Evolutionary conservation across 2,113 vertebrate species (phyloP), one percentile per base, ranked within the genome.

Genomic region (Thermophis baileyi): DNA sequence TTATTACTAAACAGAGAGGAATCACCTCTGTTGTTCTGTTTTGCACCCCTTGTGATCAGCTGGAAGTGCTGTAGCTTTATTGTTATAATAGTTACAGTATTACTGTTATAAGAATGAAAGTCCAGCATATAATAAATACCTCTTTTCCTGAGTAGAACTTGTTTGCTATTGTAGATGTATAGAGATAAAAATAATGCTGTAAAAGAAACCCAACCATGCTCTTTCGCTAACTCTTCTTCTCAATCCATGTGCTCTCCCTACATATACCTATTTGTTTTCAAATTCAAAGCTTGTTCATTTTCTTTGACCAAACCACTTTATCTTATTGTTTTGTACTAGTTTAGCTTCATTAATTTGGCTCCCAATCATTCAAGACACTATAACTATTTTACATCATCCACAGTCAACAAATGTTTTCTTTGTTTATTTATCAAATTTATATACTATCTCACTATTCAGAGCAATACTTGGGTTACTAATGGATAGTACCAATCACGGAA

Each of bases 21-120:
- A n/a, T n/a, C 1, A 14, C 0, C 1, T 69, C 30, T 69, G 11
- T 0, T 6, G 0, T n/a, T n/a, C 4, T 14, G 10, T 69, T 63
- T 63, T 63, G 4, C 3, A 60, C 25, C 3, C 57, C 8, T 60
- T 4, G 0, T 54, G 18, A n/a, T 63, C 27, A n/a, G 4, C 11
- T 69, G 60, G 60, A n/a, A n/a, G 11, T 14, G 9, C 27, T 57
- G 24, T 57, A 25, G 55, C 30, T 14, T 69, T 69, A 69, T 69
- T 44, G 44, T 44, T 44, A 44, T 44, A 44, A 44, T 44, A 44
- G 44, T 44, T 44, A 44, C 44, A 2, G 44, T 44, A 1, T 44
- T 44, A 44, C 47, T 47, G 7, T 47, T 47, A 47, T 47, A 47
- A 47, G 47, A 47, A 47, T 47, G 47, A 47, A 47, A 47, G 47